These are phyloP conservation scores for Sitta europaea DNA, from an alignment of 2,113 vertebrate species.

Conservation along the genomic window DNA sequence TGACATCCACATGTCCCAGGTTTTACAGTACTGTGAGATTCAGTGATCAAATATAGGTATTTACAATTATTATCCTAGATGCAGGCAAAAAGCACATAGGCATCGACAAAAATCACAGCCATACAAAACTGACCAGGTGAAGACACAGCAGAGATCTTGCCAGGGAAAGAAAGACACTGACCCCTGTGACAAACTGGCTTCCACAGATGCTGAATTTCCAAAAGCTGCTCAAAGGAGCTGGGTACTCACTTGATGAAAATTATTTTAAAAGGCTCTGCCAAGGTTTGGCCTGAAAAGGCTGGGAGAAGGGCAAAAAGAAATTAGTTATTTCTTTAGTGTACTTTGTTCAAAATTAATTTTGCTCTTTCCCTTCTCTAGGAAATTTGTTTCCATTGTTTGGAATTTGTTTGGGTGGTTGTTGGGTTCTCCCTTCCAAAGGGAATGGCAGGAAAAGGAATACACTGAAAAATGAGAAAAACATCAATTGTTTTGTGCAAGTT, in stretches of 20 bases:
- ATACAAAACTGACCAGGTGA: not conserved
- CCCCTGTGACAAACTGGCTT: not conserved
- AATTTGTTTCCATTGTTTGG: conserved; percentile 37
- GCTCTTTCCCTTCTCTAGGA: not conserved
- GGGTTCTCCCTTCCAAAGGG: conserved; percentile 38
- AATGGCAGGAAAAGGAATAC: not conserved
- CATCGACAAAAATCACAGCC: not conserved
- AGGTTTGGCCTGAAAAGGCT: not conserved
- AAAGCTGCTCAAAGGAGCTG: not conserved
- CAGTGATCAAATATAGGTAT: not conserved
- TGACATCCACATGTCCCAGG: not conserved
- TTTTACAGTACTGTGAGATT: not conserved
- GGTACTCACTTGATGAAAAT: not conserved
- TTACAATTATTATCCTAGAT: not conserved
- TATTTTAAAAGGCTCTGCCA: not conserved
- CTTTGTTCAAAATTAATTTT: not conserved
- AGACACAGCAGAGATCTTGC: not conserved
- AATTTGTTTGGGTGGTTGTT: conserved; percentile 52
- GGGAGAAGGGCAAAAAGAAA: not conserved
- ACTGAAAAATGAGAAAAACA: conserved; percentile 12
- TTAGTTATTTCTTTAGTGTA: not conserved
- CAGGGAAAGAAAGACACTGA: not conserved
- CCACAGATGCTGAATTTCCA: not conserved
- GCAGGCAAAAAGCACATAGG: not conserved
- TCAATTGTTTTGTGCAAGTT: not conserved